Evolutionary conservation across 1,140 invertebrate genomes (phyloP), one percentile per base, ranked within the genome.

Genomic region (Telenomus remus): DNA sequence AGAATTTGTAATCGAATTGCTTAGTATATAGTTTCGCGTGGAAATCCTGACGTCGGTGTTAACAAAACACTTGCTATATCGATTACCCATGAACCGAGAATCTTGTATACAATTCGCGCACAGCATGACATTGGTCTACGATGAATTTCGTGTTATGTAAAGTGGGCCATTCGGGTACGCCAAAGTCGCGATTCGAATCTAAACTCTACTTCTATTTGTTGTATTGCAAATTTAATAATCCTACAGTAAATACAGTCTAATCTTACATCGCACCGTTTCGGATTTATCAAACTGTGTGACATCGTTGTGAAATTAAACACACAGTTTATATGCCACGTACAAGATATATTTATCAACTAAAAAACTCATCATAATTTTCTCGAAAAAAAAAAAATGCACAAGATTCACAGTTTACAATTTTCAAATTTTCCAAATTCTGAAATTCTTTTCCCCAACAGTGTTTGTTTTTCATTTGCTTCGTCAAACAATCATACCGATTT

Each of bases 41-140:
- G 19, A 85, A 84, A 83, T 82, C 82, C 82, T 85, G 83, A 83
- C 80, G 75, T 66, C 66, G 63, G 73, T 80, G 83, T 85, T 84
- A 82, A 82, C 81, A 80, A 84, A 85, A 85, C 76, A 83, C 57
- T 79, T 60, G 54, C 66, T 43, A 72, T 82, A 85, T 85, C 79
- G 84, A 85, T 85, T 82, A 79, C 39, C 81, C 73, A 80, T 85
- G 82, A 85, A 82, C 73, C 70, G 71, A 72, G 75, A 79, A 81
- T 84, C 76, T 78, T 78, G 74, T 65, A 68, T 51, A 75, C 65
- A 56, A 73, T 68, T 71, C 57, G 71, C 54, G 51, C 37, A 42
- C 48, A 46, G 60, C 42, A 56, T 74, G 63, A 74, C 63, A 73
- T 68, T 61, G 63, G 57, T 72, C 59, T 72, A 64, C 68, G 56